Conservation (phyloP, 2,888 invertebrate genomes). For the Dorcus parallelipipedus region DNA sequence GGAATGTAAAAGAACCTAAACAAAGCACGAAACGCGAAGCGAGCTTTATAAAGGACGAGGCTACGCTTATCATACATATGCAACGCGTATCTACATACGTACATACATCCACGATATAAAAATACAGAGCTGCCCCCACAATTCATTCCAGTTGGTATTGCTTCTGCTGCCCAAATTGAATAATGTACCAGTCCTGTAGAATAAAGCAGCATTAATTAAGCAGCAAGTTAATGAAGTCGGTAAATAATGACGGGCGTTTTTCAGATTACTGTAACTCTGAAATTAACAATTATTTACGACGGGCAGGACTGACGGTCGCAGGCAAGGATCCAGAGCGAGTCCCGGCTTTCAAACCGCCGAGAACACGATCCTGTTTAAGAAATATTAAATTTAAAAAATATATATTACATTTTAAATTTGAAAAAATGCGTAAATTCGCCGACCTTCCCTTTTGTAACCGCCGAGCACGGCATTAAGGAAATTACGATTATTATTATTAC, state of each 20-base stretch:
- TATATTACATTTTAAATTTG: no score
- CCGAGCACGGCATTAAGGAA: neutral
- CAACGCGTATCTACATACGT: slow-evolving; percentile 46
- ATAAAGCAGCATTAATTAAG: slow-evolving; percentile 43
- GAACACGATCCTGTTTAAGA: neutral
- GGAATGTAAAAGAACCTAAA: slow-evolving; percentile 27
- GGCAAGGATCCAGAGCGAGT: no score
- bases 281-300: slow-evolving; percentile 17
- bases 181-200: slow-evolving; percentile 40
- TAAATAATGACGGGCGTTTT: slow-evolving; percentile 40
- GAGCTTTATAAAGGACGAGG: slow-evolving; percentile 41
- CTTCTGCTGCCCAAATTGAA: slow-evolving; percentile 38
- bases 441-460: no score
- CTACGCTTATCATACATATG: slow-evolving; percentile 48
- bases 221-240: slow-evolving; percentile 43
- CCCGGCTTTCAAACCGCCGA: no score
- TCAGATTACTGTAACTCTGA: slow-evolving; percentile 13
- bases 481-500: neutral
- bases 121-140: slow-evolving; percentile 41
- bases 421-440: no score
- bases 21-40: slow-evolving; percentile 30
- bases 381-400: slow-evolving; percentile 2
- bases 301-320: neutral
- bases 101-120: slow-evolving; percentile 43
- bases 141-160: slow-evolving; percentile 36